Base-by-base conservation (phyloP, 2,113 vertebrate genomes). In the Lonchura striata region DNA sequence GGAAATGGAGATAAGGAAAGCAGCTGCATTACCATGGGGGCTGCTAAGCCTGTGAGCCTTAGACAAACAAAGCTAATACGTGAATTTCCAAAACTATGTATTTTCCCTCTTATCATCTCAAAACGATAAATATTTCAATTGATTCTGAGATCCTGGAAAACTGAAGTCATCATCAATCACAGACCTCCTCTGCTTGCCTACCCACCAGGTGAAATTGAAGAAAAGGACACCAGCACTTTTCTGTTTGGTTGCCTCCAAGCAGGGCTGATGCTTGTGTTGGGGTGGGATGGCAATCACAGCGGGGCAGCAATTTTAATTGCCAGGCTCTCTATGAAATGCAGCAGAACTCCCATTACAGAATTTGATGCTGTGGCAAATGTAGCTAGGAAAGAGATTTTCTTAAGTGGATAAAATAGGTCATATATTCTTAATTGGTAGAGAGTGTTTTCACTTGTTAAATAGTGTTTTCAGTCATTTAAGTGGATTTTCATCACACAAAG, bases 331-430 rank as follows among this genome's bases (percentile, higher is more conserved):
- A 2, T 30, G 80, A 88, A 63, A 82, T 1, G 30, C 23, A 86
- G 56, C 39, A 24, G 15, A 78, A n/a, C 27, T 87, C 22, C 23
- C 61, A 56, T n/a, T 21, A 52, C 59, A 57, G 82, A 47, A 56
- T 47, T 52, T 30, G 33, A 50, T 57, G 30, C 31, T 1, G 1
- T 22, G 44, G 64, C 52, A 81, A 87, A 91, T 31, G 49, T 50
- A 50, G 17, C 52, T 20, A 59, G 61, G 46, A 64, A 80, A 89
- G 57, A 89, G 33, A n/a, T 85, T 91, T 88, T n/a, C 80, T 94
- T 54, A 78, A 93, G 49, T 15, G 85, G 85, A 81, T 95, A 70
- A 92, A 96, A 77, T 35, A 77, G 72, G 82, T 79, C n/a, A 44
- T 71, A 31, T 46, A 42, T 85, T 89, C 72, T 87, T 77, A 68